A percentile compares a stretch with the other conserved stretches of the same genome.
Conservation (phyloP, 2,888 invertebrate species). For the Synanthedon vespiformis region DNA sequence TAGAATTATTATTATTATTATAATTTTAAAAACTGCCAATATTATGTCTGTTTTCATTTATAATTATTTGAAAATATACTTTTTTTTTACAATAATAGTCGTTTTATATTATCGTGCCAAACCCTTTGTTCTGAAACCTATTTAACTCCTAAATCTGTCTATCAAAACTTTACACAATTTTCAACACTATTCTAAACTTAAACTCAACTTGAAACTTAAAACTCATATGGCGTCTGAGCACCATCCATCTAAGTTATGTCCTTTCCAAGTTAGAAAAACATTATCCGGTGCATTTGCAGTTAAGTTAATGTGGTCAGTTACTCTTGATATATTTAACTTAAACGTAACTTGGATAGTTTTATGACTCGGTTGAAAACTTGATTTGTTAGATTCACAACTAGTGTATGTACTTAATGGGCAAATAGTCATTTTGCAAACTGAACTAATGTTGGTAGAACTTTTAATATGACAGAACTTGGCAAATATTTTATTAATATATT, state of each 20-base stretch:
- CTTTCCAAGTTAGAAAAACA: conserved; percentile 32
- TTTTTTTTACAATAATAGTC: conserved; percentile 33
- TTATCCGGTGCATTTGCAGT: conserved; percentile 26
- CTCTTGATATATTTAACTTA: conserved; percentile 43
- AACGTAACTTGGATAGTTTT: conserved; percentile 28
- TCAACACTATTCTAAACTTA: conserved; percentile 9
- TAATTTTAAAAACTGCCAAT: conserved; percentile 48
- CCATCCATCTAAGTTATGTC: conserved; percentile 48
- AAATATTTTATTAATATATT: too few species aligned
- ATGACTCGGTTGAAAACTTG: conserved; percentile 9
- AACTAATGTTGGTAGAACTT: neutral
- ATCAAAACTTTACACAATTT: conserved; percentile 19
- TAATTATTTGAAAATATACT: conserved; percentile 58
- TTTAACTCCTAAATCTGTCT: conserved; percentile 9
- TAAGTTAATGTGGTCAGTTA: conserved; percentile 39
- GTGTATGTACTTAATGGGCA: neutral
- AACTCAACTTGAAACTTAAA: conserved; percentile 12
- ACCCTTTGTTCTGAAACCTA: conserved; percentile 1
- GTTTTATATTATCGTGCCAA: conserved; percentile 12
- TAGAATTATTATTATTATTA: conserved; percentile 13
- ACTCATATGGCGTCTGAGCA: conserved; percentile 32
- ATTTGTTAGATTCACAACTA: neutral
- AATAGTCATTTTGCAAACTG: neutral
- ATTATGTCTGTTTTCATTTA: conserved; percentile 42
- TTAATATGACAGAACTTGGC: too few species aligned